These are phyloP conservation scores for Haliaeetus leucogaster DNA, from an alignment of 2,113 vertebrate genomes.

Conservation along the genomic window DNA sequence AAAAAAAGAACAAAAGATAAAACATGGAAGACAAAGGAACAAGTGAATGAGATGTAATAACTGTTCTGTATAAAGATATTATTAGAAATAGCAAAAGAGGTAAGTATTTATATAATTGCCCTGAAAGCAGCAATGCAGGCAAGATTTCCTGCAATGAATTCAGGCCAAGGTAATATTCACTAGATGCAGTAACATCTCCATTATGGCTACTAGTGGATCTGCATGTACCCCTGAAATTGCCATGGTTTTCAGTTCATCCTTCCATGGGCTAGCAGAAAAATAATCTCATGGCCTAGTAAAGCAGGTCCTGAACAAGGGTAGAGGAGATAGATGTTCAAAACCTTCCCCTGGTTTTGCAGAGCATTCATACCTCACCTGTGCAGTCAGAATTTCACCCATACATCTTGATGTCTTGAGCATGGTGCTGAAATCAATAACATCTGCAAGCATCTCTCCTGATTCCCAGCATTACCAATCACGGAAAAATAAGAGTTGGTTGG, in stretches of 20 bases:
- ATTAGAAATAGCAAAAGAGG: not conserved
- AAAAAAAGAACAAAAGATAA: not conserved
- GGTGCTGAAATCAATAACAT: not conserved
- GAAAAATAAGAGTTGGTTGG: not conserved
- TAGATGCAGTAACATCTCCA: accelerated
- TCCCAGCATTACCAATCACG: not conserved
- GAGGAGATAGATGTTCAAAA: not conserved
- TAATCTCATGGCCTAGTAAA: not conserved
- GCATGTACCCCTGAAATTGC: not conserved
- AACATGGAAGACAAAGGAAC: not conserved
- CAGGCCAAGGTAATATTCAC: not conserved
- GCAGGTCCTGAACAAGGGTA: not conserved
- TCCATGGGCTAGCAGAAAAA: not conserved
- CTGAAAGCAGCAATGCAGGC: not conserved
- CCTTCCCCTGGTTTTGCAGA: not conserved
- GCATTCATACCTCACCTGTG: not conserved
- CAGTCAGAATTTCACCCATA: not conserved
- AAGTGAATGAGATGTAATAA: not conserved
- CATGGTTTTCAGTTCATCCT: not conserved
- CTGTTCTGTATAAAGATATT: not conserved
- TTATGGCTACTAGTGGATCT: not conserved
- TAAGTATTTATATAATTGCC: not conserved
- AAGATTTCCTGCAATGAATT: not conserved
- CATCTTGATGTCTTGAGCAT: not conserved
- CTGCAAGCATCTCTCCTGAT: not conserved